Base-by-base conservation (phyloP, 1,140 invertebrate species). In the Meloidogyne floridensis region DNA sequence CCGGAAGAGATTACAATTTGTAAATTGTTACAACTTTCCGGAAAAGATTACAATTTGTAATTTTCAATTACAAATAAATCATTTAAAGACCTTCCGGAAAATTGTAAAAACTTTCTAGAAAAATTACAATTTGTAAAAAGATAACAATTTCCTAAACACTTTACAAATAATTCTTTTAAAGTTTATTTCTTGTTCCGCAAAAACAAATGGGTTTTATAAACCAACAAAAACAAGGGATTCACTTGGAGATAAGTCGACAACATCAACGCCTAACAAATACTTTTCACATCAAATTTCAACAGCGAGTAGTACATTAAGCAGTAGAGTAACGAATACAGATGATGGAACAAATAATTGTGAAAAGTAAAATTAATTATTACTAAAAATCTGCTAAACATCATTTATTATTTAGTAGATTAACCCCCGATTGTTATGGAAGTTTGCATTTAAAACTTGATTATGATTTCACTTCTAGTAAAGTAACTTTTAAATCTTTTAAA, bases 391-490 rank as follows among this genome's bases (percentile, higher is more conserved):
- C 32, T 32, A 54, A 13, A 54, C n/a, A 32, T 32, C 69, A 1
- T 42, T 42, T 20, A 13, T 32, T 13, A 6, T 10, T 69, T 56
- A 13, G n/a, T 54, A 69, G 69, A 69, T 43, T 20, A 72, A n/a
- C 77, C 3, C 51, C 51, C 10, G 65, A 71, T 18, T 72, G 9
- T n/a, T 86, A 84, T 20, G 86, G 89, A 18, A 65, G 69, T 74
- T 77, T 88, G 54, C 84, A 89, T 59, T 88, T 83, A 43, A 86
- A 77, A 94, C 93, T 99, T 90, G 97, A 99, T 91, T 99, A 98
- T 91, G 97, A 99, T 91, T 99, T 99, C 93, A 97, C 98, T 91
- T 95, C 95, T 84, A 98, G 96, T 92, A 97, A 96, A 92, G 92
- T 92, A 90, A 87, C 32, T 83, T 74, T 70, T 32, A 79, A 74